phyloP scores from a whole-genome alignment of 1,140 invertebrate species.

The Atta texana region DNA sequence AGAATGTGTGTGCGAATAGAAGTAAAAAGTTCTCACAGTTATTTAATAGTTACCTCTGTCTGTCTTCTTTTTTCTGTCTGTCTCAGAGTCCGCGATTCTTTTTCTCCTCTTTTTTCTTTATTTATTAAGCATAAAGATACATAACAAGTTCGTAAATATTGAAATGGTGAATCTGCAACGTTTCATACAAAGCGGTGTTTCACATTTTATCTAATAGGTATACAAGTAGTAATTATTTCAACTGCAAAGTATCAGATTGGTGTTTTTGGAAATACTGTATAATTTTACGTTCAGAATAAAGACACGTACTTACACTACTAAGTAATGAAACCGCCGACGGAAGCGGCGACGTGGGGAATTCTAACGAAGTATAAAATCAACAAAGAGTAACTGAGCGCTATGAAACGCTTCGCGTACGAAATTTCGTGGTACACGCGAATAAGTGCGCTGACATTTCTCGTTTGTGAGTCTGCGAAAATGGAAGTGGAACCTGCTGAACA shows the following conservation, averaged over 20 bases:
- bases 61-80: neutral
- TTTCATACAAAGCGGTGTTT: neutral
- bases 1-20: constrained; percentile 10
- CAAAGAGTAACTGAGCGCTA: constrained; percentile 44
- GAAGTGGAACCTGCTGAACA: constrained; percentile 7
- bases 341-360: constrained; percentile 15
- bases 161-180: neutral
- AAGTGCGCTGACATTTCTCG: constrained; percentile 55
- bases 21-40: constrained; percentile 19
- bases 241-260: neutral
- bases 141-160: neutral
- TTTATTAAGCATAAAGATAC: neutral
- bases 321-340: constrained; percentile 15
- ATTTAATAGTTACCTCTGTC: constrained; percentile 16
- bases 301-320: constrained; percentile 4
- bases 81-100: neutral
- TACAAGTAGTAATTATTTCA: neutral
- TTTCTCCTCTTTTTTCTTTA: neutral
- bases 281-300: constrained; percentile 12
- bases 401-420: constrained; percentile 32
- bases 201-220: neutral
- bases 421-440: constrained; percentile 48
- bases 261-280: constrained; percentile 12
- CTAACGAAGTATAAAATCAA: constrained; percentile 56
- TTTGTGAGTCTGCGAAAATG: constrained; percentile 48